These are phyloP conservation scores for Agelas oroides DNA, from an alignment of 37 sponge, comb jelly and placozoan genomes.

Conservation along the genomic window DNA sequence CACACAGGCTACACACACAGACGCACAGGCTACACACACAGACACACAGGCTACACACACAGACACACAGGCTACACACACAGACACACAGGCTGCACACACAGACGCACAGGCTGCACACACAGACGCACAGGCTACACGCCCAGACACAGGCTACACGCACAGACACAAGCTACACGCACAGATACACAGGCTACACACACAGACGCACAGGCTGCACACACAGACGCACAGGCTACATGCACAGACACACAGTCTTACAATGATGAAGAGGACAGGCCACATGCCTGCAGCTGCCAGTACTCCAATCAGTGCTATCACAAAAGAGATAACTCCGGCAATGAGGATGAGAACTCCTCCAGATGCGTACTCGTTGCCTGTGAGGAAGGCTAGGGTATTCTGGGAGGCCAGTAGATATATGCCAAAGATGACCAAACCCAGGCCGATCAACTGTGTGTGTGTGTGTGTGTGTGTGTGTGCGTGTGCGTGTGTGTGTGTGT, in stretches of 20 bases:
- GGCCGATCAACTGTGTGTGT: conserved; percentile 50
- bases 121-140: too few species aligned
- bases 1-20: too few species aligned
- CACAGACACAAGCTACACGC: too few species aligned
- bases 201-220: too few species aligned
- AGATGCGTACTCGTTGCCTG: conserved; percentile 28
- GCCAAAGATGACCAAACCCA: not conserved
- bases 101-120: too few species aligned
- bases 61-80: too few species aligned
- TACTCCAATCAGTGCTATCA: conserved; percentile 39
- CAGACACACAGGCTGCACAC: too few species aligned
- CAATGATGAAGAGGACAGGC: conserved; percentile 8
- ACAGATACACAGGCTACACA: too few species aligned
- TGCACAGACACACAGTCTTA: not conserved
- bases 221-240: too few species aligned
- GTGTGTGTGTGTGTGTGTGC: conserved; percentile 35
- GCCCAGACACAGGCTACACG: too few species aligned
- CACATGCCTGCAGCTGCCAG: conserved; percentile 46
- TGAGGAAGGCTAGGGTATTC: conserved; percentile 28
- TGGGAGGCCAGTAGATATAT: conserved; percentile 38
- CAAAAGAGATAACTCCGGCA: conserved; percentile 26
- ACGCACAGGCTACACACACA: too few species aligned
- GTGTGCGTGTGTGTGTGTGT: conserved; percentile 36
- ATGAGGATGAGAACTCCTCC: conserved; percentile 45
- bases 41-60: too few species aligned